Evolutionary conservation across 2,113 vertebrate genomes (phyloP).

Genomic region (Ptyas mucosa): DNA sequence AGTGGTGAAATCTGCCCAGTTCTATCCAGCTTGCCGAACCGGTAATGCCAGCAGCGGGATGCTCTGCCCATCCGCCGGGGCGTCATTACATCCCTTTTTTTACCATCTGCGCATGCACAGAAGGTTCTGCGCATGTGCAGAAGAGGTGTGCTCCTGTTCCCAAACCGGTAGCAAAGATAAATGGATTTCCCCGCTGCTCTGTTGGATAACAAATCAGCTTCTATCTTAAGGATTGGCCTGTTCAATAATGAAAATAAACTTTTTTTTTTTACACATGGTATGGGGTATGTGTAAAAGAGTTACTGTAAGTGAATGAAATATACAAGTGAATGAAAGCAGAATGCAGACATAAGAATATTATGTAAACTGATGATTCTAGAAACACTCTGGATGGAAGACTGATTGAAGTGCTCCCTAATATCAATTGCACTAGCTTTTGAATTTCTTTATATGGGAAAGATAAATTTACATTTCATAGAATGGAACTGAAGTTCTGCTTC

Average conservation of each 20-base stretch:
- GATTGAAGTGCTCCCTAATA: neutral
- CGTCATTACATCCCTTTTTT: too few species aligned
- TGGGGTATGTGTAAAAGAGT: neutral
- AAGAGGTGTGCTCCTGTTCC: too few species aligned
- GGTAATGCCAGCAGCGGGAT: too few species aligned
- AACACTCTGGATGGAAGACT: neutral
- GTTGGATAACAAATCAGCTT: neutral
- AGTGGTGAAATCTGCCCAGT: too few species aligned
- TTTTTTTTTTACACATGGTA: too few species aligned
- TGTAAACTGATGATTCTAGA: neutral
- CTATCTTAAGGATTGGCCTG: too few species aligned
- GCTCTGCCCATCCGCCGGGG: too few species aligned
- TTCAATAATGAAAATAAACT: neutral
- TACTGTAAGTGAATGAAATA: neutral
- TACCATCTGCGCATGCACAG: too few species aligned
- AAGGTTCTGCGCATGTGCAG: too few species aligned
- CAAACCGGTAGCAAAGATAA: too few species aligned
- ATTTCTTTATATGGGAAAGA: neutral
- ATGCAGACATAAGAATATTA: neutral
- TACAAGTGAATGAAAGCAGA: neutral
- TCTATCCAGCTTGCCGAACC: too few species aligned
- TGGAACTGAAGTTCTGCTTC: neutral
- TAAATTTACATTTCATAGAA: neutral
- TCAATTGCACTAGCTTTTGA: neutral
- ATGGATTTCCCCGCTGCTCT: too few species aligned